Percentiles rank a stretch among this genome's conserved stretches.
Evolutionary conservation across 2,888 invertebrate genomes (phyloP).

Genomic region (Quadroppia sp.): DNA sequence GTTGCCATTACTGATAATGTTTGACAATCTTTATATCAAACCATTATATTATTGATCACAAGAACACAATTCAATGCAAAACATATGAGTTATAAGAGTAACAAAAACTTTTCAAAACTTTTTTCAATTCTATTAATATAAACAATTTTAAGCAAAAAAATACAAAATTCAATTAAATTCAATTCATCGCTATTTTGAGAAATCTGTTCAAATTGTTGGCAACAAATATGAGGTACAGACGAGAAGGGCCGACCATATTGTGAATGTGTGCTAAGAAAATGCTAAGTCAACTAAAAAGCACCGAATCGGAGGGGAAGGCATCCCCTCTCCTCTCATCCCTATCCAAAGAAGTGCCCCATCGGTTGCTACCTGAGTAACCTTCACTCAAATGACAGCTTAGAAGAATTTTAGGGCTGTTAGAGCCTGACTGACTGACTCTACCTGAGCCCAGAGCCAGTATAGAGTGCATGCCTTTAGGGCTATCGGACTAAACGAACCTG

Average conservation of each 20-base stretch:
- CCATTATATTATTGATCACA: not conserved
- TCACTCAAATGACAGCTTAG: conserved; percentile 28
- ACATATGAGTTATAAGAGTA: not conserved
- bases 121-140: not conserved
- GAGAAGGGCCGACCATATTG: conserved; percentile 27
- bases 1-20: conserved; percentile 70
- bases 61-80: not conserved
- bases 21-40: too few relatives aligned
- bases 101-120: not conserved
- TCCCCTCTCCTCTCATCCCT: not conserved
- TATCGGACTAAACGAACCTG: not conserved
- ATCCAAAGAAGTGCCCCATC: conserved; percentile 19
- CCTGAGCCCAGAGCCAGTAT: not conserved
- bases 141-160: not conserved
- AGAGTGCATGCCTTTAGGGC: not conserved
- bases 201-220: not conserved
- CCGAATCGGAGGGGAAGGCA: conserved; percentile 27
- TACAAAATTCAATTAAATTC: not conserved
- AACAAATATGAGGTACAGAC: conserved; percentile 29
- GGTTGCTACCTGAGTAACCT: conserved; percentile 5
- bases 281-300: conserved; percentile 28
- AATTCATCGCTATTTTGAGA: not conserved
- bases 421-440: conserved; percentile 11
- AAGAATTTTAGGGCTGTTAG: not conserved
- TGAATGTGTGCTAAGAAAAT: conserved; percentile 15